A percentile compares a stretch with the other conserved stretches of the same genome.
These are phyloP conservation scores for Theonella swinhoei DNA, from an alignment of 37 sponge, comb jelly and placozoan genomes.

Conservation along the genomic window DNA sequence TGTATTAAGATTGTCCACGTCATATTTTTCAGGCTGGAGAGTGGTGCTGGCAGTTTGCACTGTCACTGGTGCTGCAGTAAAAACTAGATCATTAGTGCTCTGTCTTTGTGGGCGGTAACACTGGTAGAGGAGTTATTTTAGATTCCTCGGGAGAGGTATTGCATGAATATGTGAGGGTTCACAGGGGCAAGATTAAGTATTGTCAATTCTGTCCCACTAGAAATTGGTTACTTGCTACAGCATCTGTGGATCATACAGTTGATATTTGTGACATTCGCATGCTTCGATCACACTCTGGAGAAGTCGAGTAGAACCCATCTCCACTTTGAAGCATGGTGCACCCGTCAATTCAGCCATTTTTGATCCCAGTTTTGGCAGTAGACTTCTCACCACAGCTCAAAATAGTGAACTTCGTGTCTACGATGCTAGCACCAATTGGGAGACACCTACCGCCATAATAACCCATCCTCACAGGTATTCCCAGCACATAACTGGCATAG, in stretches of 20 bases:
- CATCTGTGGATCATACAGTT: constrained; percentile 61
- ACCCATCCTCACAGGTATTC: constrained; percentile 62
- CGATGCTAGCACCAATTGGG: constrained; percentile 41
- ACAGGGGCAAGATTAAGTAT: constrained; percentile 70
- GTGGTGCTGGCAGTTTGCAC: no score
- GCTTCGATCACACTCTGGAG: not conserved
- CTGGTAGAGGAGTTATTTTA: constrained; percentile 33
- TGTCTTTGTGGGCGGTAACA: constrained; percentile 58
- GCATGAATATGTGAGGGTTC: constrained; percentile 17
- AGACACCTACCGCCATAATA: constrained; percentile 13
- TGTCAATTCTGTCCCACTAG: constrained; percentile 56
- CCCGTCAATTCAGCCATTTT: constrained; percentile 49
- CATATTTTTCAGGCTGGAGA: no score
- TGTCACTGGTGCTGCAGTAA: no score
- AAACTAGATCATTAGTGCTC: no score
- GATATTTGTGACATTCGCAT: constrained; percentile 62
- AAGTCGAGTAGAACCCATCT: constrained; percentile 7
- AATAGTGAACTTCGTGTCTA: constrained; percentile 57
- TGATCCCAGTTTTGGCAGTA: constrained; percentile 54
- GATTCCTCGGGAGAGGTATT: constrained; percentile 17
- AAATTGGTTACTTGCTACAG: constrained; percentile 39
- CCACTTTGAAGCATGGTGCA: constrained; percentile 22
- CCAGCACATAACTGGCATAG: constrained; percentile 72
- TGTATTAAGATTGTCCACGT: no score
- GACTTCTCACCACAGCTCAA: constrained; percentile 63